Evolutionary conservation across 2,113 vertebrate species (phyloP).

Genomic region (Aix galericulata): DNA sequence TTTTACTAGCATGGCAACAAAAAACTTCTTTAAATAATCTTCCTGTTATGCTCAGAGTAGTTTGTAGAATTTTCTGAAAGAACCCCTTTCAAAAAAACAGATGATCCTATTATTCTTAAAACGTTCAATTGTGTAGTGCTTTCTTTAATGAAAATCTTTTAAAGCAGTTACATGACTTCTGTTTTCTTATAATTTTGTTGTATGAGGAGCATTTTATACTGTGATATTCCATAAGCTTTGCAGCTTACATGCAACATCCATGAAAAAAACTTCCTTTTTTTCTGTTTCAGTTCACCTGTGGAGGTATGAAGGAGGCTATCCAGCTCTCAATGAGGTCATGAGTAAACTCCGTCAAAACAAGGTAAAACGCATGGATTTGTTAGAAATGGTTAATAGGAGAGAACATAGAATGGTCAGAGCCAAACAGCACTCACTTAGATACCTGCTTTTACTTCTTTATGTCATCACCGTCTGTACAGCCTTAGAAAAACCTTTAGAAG

Average conservation of each 20-base stretch:
- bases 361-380: conserved; percentile 74
- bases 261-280: conserved; percentile 29
- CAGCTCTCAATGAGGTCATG: conserved; percentile 98
- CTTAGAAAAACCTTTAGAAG: neutral
- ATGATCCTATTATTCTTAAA: neutral
- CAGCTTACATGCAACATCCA: neutral
- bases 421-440: neutral
- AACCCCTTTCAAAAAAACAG: neutral
- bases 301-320: conserved; percentile 97
- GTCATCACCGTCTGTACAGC: neutral
- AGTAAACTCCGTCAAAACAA: conserved; percentile 93
- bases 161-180: neutral
- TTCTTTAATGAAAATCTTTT: neutral
- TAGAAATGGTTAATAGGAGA: neutral
- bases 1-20: conserved; percentile 3
- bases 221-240: neutral
- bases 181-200: neutral
- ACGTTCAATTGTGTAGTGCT: neutral
- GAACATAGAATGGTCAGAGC: neutral
- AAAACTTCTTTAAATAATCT: neutral
- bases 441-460: neutral
- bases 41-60: neutral
- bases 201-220: neutral
- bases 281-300: conserved; percentile 94
- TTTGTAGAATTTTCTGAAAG: neutral